Evolutionary conservation across 2,888 invertebrate genomes (phyloP).

Genomic region (Sphaerophoria rueppellii): DNA sequence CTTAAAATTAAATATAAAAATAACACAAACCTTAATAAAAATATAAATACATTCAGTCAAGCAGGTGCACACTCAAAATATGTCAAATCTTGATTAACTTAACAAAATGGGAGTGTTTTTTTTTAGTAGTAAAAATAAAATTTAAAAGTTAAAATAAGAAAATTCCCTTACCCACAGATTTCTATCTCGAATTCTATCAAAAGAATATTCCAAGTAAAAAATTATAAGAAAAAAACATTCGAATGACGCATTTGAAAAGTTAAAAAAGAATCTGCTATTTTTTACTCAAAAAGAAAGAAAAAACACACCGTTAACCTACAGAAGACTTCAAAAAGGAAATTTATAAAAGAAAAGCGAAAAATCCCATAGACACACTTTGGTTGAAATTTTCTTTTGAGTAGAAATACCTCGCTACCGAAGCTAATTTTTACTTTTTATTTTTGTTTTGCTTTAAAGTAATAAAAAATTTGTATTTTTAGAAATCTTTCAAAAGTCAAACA

Average conservation of each 20-base stretch:
- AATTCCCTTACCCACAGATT: not conserved
- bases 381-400: slow-evolving; percentile 28
- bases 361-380: slow-evolving; percentile 38
- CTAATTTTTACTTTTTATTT: slow-evolving; percentile 1
- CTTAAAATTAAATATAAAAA: not conserved
- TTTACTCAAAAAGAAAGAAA: slow-evolving; percentile 8
- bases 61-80: slow-evolving; percentile 28
- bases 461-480: slow-evolving; percentile 43
- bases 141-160: slow-evolving; percentile 1
- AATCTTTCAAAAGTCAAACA: slow-evolving; percentile 11
- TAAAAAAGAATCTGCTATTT: slow-evolving; percentile 21
- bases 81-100: slow-evolving; percentile 12
- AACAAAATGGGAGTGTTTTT: slow-evolving; percentile 3
- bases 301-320: slow-evolving; percentile 27
- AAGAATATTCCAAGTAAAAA: slow-evolving; percentile 7
- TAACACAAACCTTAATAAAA: not conserved
- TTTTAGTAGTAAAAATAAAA: slow-evolving; percentile 22
- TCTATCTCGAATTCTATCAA: slow-evolving; percentile 17
- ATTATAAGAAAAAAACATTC: slow-evolving; percentile 41
- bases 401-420: not conserved
- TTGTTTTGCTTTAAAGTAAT: slow-evolving; percentile 36
- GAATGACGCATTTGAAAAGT: slow-evolving; percentile 49
- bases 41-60: not conserved
- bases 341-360: not conserved
- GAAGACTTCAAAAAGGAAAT: slow-evolving; percentile 6